Conservation (phyloP, 2,888 invertebrate genomes). For the Dasypolia templi region DNA sequence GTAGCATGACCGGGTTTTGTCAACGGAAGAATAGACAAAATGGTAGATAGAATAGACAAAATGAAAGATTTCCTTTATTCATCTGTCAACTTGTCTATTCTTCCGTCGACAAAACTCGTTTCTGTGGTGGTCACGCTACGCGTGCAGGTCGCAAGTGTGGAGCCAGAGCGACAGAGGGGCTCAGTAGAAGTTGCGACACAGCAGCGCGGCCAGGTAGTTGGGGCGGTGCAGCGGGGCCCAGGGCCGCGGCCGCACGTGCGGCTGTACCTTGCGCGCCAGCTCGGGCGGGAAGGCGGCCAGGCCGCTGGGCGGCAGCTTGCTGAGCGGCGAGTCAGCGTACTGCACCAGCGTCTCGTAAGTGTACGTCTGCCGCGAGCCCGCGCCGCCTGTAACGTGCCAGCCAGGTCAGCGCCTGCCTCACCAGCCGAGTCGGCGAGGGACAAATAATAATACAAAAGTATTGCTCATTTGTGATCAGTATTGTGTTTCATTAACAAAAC, state of each 20-base stretch:
- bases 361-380: constrained; percentile 86
- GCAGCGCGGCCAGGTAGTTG: constrained; percentile 87
- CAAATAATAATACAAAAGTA: not conserved
- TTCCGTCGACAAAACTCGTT: too few relatives aligned
- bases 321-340: constrained; percentile 89
- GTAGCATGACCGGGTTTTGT: too few relatives aligned
- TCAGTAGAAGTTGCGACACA: constrained; percentile 87
- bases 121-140: too few relatives aligned
- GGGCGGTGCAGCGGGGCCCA: constrained; percentile 82
- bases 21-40: too few relatives aligned
- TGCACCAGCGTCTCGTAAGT: constrained; percentile 89
- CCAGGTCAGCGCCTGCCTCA: constrained; percentile 10
- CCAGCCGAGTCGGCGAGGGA: not conserved
- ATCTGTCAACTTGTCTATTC: too few relatives aligned
- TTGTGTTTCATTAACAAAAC: not conserved
- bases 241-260: constrained; percentile 68
- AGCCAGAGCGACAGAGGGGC: not conserved
- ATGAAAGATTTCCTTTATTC: too few relatives aligned
- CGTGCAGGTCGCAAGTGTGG: constrained; percentile 17
- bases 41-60: too few relatives aligned
- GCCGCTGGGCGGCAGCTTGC: constrained; percentile 89
- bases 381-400: constrained; percentile 71
- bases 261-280: constrained; percentile 90
- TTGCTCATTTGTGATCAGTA: not conserved
- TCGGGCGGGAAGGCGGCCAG: constrained; percentile 87